Evolutionary conservation across 2,888 invertebrate genomes (phyloP), one percentile per base, ranked within the genome.

Genomic region (Nephrocerus scutellatus): DNA sequence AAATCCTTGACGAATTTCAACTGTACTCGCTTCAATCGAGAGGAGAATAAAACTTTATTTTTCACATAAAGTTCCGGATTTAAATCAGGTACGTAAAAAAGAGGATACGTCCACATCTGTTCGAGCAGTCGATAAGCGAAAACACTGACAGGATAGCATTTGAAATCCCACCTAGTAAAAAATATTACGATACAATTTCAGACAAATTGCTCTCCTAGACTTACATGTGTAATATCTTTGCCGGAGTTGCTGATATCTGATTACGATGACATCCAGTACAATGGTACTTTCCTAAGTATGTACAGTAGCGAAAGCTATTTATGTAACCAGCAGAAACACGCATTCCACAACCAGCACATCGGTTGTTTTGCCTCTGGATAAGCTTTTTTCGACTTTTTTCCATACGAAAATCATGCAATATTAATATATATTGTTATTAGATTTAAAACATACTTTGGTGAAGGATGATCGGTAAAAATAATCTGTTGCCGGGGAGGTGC

Each of bases 251-350:
- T 5, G 82, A 75, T 40, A 80, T 73, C 59, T 83, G 79, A 64
- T 85, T 83, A 16, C 79, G 79, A 65, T 90, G 89, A 61, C 90
- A 90, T 30, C 84, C 84, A 9, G 86, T 84, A 58, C 90, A 90
- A 67, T 88, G 86, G 66, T 83, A 86, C 56, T 85, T 77, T 8
- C 88, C 87, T 44, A 86, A 70, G 67, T 90, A 90, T 54, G 84
- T 80, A 61, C 88, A 88, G 57, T 84, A 88, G 12, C 87, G 75
- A 66, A 82, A 85, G 52, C 80, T 75, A 41, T 79, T 78, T 9
- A 82, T 76, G 59, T 83, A 84, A 46, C 79, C 76, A 5, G 72
- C 71, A 3, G 82, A 80, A 6, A 89, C 84, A 56, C 77, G 78
- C 75, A 83, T 82, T 2, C 88, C 86, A 68, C 89, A 90, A 4